phyloP scores from a whole-genome alignment of 2,888 invertebrate species.

The Rhagonycha lutea region DNA sequence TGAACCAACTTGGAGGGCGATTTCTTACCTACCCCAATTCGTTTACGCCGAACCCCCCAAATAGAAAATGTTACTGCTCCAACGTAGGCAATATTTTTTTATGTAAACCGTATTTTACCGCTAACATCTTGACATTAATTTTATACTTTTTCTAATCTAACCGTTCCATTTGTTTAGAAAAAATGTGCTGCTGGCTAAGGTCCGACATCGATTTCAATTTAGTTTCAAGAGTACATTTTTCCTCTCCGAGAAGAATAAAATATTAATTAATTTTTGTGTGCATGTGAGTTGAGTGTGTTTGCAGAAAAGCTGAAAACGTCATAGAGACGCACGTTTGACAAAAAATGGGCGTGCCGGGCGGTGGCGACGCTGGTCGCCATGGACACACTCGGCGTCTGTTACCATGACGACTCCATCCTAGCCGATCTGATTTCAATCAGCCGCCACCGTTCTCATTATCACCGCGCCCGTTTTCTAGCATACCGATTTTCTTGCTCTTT shows the following conservation, averaged over 20 bases:
- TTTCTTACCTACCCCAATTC: conserved; percentile 13
- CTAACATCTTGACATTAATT: neutral
- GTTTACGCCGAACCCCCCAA: neutral
- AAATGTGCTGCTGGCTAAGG: neutral
- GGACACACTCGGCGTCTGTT: conserved; percentile 41
- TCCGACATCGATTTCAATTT: neutral
- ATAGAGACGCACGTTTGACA: conserved; percentile 35
- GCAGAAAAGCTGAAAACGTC: conserved; percentile 42
- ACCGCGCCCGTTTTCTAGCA: conserved; percentile 18
- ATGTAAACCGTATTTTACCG: neutral
- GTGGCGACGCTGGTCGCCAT: conserved; percentile 52
- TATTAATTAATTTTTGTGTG: neutral
- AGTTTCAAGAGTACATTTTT: neutral
- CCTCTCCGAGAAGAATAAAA: neutral
- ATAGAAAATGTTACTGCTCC: neutral
- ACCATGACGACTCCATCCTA: conserved; percentile 42
- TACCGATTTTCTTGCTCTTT: conserved; percentile 17
- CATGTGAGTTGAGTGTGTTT: conserved; percentile 4
- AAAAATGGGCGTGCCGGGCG: conserved; percentile 46
- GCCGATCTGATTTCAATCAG: conserved; percentile 52
- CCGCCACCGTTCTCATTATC: conserved; percentile 50
- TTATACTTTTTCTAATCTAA: neutral
- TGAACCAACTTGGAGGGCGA: conserved; percentile 5
- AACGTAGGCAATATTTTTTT: neutral
- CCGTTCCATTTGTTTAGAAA: neutral